Percentiles rank a stretch among this genome's conserved stretches.
phyloP scores from a whole-genome alignment of 2,113 vertebrate genomes.

The Ceyx cyanopectus region DNA sequence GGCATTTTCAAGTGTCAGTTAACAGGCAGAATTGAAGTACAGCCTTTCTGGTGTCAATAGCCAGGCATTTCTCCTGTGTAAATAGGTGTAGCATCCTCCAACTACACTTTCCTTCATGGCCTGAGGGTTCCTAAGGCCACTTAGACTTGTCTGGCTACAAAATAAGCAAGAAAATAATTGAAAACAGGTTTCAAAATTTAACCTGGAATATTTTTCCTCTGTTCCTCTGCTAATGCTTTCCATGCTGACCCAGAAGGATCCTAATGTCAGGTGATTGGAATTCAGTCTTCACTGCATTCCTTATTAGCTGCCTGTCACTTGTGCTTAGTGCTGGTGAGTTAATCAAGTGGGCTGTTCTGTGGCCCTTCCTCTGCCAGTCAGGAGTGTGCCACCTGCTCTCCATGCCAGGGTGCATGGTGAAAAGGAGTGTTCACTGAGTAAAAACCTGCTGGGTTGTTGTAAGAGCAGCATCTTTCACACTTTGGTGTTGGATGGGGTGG shows the following conservation, averaged over 20 bases:
- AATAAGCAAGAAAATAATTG: background rate
- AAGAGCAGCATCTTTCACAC: background rate
- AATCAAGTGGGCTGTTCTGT: background rate
- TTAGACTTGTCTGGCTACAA: background rate
- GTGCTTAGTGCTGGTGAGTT: background rate
- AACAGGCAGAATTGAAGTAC: background rate
- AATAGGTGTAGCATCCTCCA: background rate
- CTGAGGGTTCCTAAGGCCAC: background rate
- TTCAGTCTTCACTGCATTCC: background rate
- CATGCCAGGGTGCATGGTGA: background rate
- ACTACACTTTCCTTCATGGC: background rate
- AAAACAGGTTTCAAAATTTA: background rate
- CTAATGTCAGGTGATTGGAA: background rate
- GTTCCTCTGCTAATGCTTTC: background rate
- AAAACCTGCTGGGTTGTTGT: background rate
- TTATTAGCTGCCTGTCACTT: background rate
- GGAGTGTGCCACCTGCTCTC: background rate
- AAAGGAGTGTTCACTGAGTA: background rate
- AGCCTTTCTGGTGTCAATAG: background rate
- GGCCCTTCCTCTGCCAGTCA: background rate
- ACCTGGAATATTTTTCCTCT: background rate
- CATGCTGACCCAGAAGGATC: background rate
- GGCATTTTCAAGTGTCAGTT: background rate
- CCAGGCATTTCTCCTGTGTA: background rate
- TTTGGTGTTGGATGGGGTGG: background rate